Conservation (phyloP, 2,797 vertebrate species). For the Chrosomus eos region DNA sequence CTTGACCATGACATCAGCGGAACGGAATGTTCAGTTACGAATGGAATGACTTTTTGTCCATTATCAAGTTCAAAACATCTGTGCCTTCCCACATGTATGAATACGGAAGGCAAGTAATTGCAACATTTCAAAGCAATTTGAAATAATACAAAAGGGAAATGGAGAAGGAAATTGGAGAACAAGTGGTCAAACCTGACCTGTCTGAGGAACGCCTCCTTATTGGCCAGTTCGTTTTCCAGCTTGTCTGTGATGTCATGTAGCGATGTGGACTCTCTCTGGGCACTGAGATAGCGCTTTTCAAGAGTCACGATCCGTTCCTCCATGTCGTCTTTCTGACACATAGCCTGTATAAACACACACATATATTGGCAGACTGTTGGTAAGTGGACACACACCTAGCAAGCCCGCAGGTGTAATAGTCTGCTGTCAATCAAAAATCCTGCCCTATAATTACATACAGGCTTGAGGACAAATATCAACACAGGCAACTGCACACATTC, state of each 20-base stretch:
- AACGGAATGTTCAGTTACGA: background rate
- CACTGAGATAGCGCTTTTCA: conserved; percentile 98
- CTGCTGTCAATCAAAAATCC: conserved; percentile 34
- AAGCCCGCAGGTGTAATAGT: conserved; percentile 19
- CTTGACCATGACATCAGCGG: background rate
- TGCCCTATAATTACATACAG: conserved; percentile 23
- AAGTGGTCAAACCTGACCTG: conserved; percentile 80
- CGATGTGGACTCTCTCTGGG: conserved; percentile 97
- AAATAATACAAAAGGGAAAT: conserved; percentile 2
- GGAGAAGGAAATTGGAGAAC: background rate
- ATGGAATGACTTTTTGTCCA: background rate
- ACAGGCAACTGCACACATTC: conserved; percentile 6
- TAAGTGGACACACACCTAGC: background rate
- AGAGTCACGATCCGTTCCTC: conserved; percentile 97
- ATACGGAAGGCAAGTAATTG: background rate
- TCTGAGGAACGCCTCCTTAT: conserved; percentile 96
- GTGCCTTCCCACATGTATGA: background rate
- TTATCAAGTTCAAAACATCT: background rate
- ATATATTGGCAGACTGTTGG: background rate
- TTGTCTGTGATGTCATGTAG: conserved; percentile 99
- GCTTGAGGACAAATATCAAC: conserved; percentile 29
- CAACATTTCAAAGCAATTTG: background rate
- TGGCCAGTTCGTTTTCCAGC: conserved; percentile 96
- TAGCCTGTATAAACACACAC: conserved; percentile 74
- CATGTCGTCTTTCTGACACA: conserved; percentile 99